phyloP scores from a whole-genome alignment of 2,797 vertebrate species.

The Gymnocypris eckloni region DNA sequence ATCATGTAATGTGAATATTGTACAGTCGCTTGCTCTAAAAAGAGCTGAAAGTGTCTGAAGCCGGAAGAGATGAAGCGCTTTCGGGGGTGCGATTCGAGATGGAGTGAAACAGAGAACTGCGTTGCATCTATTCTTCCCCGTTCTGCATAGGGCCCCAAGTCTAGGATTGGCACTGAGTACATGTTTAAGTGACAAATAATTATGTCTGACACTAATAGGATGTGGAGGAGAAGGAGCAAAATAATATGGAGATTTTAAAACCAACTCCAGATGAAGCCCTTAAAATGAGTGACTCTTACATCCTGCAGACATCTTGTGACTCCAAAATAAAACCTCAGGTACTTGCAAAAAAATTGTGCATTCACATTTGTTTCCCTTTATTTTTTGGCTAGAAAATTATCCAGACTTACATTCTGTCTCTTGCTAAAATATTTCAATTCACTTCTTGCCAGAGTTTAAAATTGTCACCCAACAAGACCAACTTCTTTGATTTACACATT shows the following conservation, averaged over 20 bases:
- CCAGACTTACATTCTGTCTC: not conserved
- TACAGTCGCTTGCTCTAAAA: too few species aligned
- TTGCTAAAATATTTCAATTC: not conserved
- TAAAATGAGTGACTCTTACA: constrained; percentile 1
- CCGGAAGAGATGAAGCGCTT: too few species aligned
- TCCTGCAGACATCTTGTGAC: constrained; percentile 25
- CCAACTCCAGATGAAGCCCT: constrained; percentile 44
- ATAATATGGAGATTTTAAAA: constrained; percentile 31
- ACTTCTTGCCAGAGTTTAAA: not conserved
- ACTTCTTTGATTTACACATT: constrained; percentile 43
- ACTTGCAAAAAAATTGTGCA: not conserved
- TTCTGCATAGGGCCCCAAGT: too few species aligned
- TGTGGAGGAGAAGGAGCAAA: constrained; percentile 30
- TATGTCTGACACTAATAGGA: not conserved
- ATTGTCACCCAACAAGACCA: too few species aligned
- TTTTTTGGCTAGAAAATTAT: not conserved
- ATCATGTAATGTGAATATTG: too few species aligned
- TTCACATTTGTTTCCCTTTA: too few species aligned
- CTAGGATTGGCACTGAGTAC: too few species aligned
- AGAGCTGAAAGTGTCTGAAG: too few species aligned
- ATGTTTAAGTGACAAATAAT: not conserved
- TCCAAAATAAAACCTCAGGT: constrained; percentile 46
- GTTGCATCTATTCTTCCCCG: too few species aligned
- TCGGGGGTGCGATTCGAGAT: too few species aligned
- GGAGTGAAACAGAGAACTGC: too few species aligned